Base-by-base conservation (phyloP, 2,113 vertebrate genomes). In the Serinus canaria region DNA sequence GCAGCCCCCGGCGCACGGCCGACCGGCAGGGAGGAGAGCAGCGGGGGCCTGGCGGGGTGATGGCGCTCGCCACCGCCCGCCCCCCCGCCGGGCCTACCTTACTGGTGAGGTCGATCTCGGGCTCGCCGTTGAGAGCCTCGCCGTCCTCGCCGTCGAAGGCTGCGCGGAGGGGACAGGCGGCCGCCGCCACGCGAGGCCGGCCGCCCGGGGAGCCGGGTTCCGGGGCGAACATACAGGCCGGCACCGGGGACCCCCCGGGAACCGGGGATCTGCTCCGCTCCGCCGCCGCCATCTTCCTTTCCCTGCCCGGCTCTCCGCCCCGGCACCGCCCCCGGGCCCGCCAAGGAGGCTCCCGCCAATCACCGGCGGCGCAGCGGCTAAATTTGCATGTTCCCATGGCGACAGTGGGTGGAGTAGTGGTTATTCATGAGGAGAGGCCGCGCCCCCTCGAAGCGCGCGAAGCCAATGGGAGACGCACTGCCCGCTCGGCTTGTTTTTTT, bases 191-290 rank as follows among this genome's bases (percentile, higher is more conserved):
- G 6, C 74, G 92, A 62, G 92, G 63, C 5, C 89, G 58, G 3
- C 94, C 86, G 2, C 67, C 89, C 11, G 94, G 94, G 24, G 98
- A 97, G 49, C 94, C 97, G 6, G 98, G 98, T 79, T 99, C 98
- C 0, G 99, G 99, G 56, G 99, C 99, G 58, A 99, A 99, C 96
- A 99, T 99, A 43, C 98, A 99, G 63, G 98, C 98, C 55, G 99
- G 99, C n/a, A 99, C 98, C 56, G 98, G 94, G 39, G 98, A 98
- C 22, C 98, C 98, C 97, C 97, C 96, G 56, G 76, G 27, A 66
- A 55, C 96, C 94, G 96, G 98, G 93, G 99, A 99, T 97, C 97
- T 96, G 89, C 94, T 97, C 64, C 98, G 96, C 75, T 98, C 98
- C 85, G 98, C 89, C 97, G 98, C 98, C 98, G 98, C 94, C 91